Percentiles rank a stretch among this genome's conserved stretches.
Evolutionary conservation across 2,888 invertebrate species (phyloP).

Genomic region (Deilephila elpenor): DNA sequence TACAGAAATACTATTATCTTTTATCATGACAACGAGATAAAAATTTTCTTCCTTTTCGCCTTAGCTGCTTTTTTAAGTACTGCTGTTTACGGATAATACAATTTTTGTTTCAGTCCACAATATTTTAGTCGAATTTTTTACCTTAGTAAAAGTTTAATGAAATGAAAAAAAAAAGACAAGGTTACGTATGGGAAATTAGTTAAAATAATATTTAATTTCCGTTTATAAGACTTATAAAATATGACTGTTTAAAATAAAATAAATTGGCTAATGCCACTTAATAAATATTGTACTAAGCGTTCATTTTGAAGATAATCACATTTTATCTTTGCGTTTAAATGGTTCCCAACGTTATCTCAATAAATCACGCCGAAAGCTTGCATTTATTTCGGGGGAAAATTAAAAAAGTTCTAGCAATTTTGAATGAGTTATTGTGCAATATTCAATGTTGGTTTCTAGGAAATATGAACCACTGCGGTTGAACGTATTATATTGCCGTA

Average conservation of each 20-base stretch:
- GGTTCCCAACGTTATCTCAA: conserved; percentile 63
- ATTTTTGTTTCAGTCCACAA: conserved; percentile 35
- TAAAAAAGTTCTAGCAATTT: conserved; percentile 82
- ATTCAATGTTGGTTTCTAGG: conserved; percentile 57
- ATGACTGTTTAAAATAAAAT: too few relatives aligned
- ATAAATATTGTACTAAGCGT: background rate
- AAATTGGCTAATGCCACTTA: too few relatives aligned
- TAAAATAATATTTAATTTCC: too few relatives aligned
- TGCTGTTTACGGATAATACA: conserved; percentile 34
- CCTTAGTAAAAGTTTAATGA: too few relatives aligned
- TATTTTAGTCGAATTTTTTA: too few relatives aligned
- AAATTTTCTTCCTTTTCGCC: conserved; percentile 52
- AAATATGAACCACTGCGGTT: conserved; percentile 30
- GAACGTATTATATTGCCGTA: conserved; percentile 27
- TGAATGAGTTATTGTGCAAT: conserved; percentile 80
- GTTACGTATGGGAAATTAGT: background rate
- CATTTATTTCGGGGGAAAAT: conserved; percentile 78
- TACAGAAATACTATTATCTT: conserved; percentile 65
- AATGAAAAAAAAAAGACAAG: background rate
- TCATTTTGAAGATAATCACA: background rate
- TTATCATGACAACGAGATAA: conserved; percentile 59
- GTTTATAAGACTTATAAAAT: too few relatives aligned
- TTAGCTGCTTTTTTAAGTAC: conserved; percentile 45
- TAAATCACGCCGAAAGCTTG: conserved; percentile 75
- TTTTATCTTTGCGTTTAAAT: conserved; percentile 41